Evolutionary conservation across 2,797 vertebrate species (phyloP).

Genomic region (Margarornis squamiger): DNA sequence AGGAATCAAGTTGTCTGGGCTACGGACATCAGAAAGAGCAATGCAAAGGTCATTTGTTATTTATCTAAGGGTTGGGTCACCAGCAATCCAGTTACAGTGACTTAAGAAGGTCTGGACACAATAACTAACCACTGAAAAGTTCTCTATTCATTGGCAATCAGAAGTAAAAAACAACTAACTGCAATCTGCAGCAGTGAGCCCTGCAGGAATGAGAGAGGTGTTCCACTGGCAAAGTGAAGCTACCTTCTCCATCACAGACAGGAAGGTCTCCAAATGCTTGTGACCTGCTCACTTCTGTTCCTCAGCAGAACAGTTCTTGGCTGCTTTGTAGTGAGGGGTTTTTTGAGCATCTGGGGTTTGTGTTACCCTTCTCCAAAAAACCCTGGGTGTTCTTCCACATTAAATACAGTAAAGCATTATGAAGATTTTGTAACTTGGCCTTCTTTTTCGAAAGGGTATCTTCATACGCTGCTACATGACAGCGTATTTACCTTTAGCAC

Average conservation of each 20-base stretch:
- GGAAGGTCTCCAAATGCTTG: background rate
- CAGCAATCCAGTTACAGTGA: background rate
- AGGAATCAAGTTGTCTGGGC: background rate
- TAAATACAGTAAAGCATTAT: background rate
- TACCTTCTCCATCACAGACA: accelerated
- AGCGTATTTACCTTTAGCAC: background rate
- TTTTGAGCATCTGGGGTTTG: background rate
- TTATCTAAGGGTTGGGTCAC: background rate
- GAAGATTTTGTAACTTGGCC: accelerated
- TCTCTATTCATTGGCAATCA: background rate
- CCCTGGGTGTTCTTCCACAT: background rate
- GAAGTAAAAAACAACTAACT: background rate
- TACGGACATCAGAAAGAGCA: background rate
- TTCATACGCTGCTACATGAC: background rate
- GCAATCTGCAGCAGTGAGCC: background rate
- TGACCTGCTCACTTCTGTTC: background rate
- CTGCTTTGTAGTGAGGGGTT: accelerated
- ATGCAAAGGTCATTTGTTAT: background rate
- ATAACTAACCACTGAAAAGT: background rate
- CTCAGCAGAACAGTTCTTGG: background rate
- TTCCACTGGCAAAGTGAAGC: background rate
- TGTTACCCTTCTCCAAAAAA: background rate
- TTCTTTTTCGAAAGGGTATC: background rate
- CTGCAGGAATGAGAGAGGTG: accelerated
- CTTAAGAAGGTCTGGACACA: background rate